Evolutionary conservation across 2,113 vertebrate species (phyloP).

Genomic region (Tinamus guttatus): DNA sequence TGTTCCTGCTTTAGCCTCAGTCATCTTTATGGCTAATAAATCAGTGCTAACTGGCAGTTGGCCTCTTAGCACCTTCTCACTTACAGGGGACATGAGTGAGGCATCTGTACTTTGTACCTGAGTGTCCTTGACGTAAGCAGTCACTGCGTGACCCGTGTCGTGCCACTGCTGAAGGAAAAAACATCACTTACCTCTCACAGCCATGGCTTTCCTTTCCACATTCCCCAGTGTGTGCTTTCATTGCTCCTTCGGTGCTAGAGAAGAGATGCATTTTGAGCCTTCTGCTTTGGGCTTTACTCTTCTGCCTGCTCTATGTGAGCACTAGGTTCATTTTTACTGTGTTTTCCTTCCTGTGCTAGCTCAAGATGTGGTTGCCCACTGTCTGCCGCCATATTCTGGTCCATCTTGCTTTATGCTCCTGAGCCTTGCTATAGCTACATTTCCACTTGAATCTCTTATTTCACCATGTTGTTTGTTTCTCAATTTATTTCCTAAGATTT

Average conservation of each 20-base stretch:
- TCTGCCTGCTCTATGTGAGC: background rate
- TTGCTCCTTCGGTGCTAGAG: background rate
- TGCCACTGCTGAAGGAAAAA: background rate
- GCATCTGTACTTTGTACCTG: background rate
- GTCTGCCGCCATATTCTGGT: background rate
- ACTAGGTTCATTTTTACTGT: background rate
- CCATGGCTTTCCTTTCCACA: background rate
- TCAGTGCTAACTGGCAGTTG: background rate
- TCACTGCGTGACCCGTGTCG: background rate
- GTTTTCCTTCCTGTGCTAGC: background rate
- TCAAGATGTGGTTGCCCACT: accelerated
- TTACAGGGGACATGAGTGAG: background rate
- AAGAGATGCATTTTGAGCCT: background rate
- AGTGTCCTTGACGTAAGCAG: background rate
- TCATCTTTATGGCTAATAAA: background rate
- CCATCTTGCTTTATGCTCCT: background rate
- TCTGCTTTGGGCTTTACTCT: background rate
- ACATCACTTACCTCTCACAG: accelerated
- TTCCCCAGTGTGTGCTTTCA: background rate
- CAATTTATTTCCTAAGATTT: background rate
- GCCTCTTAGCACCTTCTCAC: background rate
- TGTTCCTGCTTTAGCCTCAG: background rate
- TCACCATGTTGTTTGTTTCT: background rate
- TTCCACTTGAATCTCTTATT: background rate
- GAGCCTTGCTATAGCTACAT: background rate